phyloP scores from a whole-genome alignment of 2,113 vertebrate genomes.

The Neolamprologus devosi region DNA sequence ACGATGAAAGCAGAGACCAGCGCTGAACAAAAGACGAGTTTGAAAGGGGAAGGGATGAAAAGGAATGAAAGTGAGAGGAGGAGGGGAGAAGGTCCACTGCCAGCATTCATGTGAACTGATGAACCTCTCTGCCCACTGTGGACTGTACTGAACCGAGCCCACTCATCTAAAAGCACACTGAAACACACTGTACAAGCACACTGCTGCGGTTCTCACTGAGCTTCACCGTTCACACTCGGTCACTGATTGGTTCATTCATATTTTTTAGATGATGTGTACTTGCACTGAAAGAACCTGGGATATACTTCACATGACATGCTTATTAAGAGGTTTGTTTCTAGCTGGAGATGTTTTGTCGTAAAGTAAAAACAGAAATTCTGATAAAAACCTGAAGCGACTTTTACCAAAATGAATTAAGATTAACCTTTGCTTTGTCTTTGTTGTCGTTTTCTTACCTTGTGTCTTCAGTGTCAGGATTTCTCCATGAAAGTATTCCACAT shows the following conservation, averaged over 20 bases:
- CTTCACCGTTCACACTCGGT: not conserved
- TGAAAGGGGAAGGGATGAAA: constrained; percentile 32
- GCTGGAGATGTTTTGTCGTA: not conserved
- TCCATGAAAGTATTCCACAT: constrained; percentile 1
- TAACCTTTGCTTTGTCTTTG: not conserved
- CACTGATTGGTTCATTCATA: not conserved
- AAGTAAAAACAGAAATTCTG: not conserved
- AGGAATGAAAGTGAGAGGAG: constrained; percentile 54
- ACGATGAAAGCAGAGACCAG: constrained; percentile 7
- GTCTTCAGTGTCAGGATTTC: not conserved
- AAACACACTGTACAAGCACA: constrained; percentile 17
- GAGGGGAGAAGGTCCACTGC: constrained; percentile 18
- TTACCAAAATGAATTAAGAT: not conserved
- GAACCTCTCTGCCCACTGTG: constrained; percentile 49
- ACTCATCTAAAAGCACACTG: constrained; percentile 21
- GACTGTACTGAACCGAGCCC: constrained; percentile 13
- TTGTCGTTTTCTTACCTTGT: constrained; percentile 11
- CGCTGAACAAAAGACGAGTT: constrained; percentile 1
- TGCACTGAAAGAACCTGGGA: not conserved
- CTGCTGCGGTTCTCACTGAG: not conserved
- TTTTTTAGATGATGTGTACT: not conserved
- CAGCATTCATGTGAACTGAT: constrained; percentile 53
- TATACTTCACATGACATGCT: not conserved
- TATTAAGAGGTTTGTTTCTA: not conserved
- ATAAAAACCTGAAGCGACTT: not conserved